These are phyloP conservation scores for Vombatus ursinus DNA, from an alignment of 2,113 vertebrate genomes.

Conservation along the genomic window DNA sequence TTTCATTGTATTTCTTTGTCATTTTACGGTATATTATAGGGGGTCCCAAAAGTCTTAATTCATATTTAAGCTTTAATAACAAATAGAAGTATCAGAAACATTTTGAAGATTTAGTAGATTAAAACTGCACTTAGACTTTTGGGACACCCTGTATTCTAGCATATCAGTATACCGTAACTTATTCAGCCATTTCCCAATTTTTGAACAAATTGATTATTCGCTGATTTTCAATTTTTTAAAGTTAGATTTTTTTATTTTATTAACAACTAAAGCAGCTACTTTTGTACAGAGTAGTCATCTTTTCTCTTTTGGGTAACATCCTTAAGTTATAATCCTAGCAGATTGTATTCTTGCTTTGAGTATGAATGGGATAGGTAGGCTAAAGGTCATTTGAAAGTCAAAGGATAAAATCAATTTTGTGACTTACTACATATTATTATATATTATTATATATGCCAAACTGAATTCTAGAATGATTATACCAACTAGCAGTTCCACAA, in stretches of 20 bases:
- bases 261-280: neutral
- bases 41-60: neutral
- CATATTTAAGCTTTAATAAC: neutral
- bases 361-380: neutral
- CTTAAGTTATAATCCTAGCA: neutral
- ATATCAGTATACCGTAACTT: neutral
- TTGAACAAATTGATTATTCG: neutral
- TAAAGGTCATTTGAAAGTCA: neutral
- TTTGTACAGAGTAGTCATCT: neutral
- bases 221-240: neutral
- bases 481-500: neutral
- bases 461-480: neutral
- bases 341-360: neutral
- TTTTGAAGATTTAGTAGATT: neutral
- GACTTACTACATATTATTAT: neutral
- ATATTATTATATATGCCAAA: neutral
- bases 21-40: neutral
- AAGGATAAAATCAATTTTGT: neutral
- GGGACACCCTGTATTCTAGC: neutral
- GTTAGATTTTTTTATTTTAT: neutral
- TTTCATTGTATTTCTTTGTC: neutral
- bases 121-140: neutral
- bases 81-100: neutral
- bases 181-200: neutral
- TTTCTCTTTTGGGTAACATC: neutral